Base-by-base conservation (phyloP, 2,113 vertebrate species). In the Larimichthys polyactis region DNA sequence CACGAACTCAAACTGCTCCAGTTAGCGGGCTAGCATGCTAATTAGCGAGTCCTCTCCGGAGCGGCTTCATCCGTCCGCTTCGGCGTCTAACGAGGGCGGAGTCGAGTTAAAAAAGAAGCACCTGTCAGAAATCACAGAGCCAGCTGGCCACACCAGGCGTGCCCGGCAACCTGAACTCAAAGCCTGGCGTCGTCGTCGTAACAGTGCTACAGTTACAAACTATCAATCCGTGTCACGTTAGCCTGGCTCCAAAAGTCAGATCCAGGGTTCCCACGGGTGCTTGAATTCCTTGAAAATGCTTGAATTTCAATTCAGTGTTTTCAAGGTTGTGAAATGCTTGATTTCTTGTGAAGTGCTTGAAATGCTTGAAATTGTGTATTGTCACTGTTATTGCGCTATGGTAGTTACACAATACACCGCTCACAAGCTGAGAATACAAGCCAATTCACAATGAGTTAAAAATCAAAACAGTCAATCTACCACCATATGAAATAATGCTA, bases 101-200 rank as follows among this genome's bases (percentile, higher is more conserved):
- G 94, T 90, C 89, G 87, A 27, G 27, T 27, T 24, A 55, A 75
- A 74, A 74, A 81, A 81, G 36, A 88, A 85, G 43, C 94, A 95
- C 91, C 94, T 95, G 94, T 95, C 94, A 92, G 3, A 82, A 90
- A 86, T 89, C 78, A 85, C 70, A 78, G 73, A 83, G 86, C 87
- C 89, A 92, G 80, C 91, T 86, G 89, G 79, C 79, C 27, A 27
- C 27, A 27, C 27, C 81, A 27, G 63, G 43, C 24, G 80, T 63
- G 75, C 27, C 27, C 51, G 52, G 65, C 75, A 89, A 85, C 81
- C 59, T 83, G 79, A 91, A 79, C 81, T 89, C 60, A 49, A 49
- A 59, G 65, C 46, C 52, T 27, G 17, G 36, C 64, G 59, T 66
- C 63, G 29, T 52, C 55, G 27, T 27, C 27, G 27, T 27, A 27